Percentiles rank a stretch among this genome's conserved stretches.
Evolutionary conservation across 2,888 invertebrate genomes (phyloP).

Genomic region (Drosophila imparisetae): DNA sequence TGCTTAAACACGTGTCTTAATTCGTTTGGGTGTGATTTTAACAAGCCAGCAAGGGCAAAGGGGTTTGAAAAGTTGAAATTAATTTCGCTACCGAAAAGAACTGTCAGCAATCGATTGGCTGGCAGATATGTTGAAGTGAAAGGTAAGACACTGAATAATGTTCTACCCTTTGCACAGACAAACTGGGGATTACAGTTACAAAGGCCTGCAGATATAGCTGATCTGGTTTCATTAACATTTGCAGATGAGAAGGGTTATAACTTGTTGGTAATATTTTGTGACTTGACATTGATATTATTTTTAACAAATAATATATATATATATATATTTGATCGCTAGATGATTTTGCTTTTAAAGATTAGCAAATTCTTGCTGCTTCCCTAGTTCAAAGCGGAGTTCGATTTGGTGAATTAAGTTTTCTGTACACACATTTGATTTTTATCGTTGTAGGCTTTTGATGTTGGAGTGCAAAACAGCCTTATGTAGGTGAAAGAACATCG

Average conservation of each 20-base stretch:
- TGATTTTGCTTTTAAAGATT: not conserved
- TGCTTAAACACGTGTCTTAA: slow-evolving; percentile 72
- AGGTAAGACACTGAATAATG: slow-evolving; percentile 7
- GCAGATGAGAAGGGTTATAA: not conserved
- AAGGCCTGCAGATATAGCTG: not conserved
- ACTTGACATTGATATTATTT: not conserved
- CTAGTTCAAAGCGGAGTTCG: not conserved
- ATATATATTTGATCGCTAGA: not conserved
- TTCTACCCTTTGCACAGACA: not conserved
- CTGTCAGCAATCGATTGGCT: slow-evolving; percentile 77
- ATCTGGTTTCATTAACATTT: not conserved
- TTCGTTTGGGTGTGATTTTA: slow-evolving; percentile 81
- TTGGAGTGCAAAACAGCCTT: slow-evolving; percentile 54
- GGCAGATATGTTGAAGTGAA: slow-evolving; percentile 24
- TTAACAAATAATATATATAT: not conserved
- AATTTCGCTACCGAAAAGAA: slow-evolving; percentile 78
- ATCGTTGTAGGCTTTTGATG: slow-evolving; percentile 40
- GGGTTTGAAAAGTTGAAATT: slow-evolving; percentile 74
- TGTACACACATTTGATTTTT: not conserved
- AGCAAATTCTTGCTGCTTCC: not conserved
- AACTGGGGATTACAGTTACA: not conserved
- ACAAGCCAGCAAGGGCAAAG: slow-evolving; percentile 59
- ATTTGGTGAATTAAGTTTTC: slow-evolving; percentile 16
- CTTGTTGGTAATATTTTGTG: not conserved
- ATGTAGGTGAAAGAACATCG: slow-evolving; percentile 63